Base-by-base conservation (phyloP, 2,888 invertebrate species). In the Malthinus flaveolus region DNA sequence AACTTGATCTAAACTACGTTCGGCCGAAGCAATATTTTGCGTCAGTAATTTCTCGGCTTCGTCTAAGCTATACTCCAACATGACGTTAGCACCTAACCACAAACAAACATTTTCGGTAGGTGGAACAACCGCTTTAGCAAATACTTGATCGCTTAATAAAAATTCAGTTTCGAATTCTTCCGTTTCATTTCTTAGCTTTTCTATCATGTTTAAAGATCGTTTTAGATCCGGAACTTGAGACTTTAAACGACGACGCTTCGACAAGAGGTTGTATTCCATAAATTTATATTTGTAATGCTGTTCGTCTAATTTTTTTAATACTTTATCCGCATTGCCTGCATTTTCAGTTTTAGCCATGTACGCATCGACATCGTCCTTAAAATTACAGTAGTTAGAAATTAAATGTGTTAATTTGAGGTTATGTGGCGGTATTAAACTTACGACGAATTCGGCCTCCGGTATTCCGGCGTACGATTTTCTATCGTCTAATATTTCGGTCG, bases 231-330 rank as follows among this genome's bases (percentile, higher is more conserved):
- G 96, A 66, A 98, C 91, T 81, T 97, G 97, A 56, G 87, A 87
- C 71, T 92, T 90, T 57, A 98, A 81, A 78, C 95, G 87, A 71
- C 90, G 87, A 66, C 93, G 89, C 70, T 95, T 94, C 9, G 93
- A 89, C 51, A 88, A 84, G 65, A 98, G 83, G 78, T 95, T 96
- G 70, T 88, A 89, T 80, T 98, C 97, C 94, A 98, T 95, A 76
- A 95, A 94, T 81, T 97, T 96, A 78, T 97, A 97, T 83, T 97
- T 97, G 59, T 90, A 90, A 81, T 96, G 95, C 74, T 91, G 91
- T 74, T 97, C 97, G 75, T 98, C 97, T 59, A 97, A 81, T 71
- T 84, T 86, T 71, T 89, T 89, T 50, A 97, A 80, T 10, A 95
- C 95, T 75, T 88, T 87, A 70, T 97, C 95, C 1, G 91, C 93